Percentiles rank a stretch among this genome's conserved stretches.
These are phyloP conservation scores for Sebastes iracundus DNA, from an alignment of 2,797 vertebrate species.

Conservation along the genomic window DNA sequence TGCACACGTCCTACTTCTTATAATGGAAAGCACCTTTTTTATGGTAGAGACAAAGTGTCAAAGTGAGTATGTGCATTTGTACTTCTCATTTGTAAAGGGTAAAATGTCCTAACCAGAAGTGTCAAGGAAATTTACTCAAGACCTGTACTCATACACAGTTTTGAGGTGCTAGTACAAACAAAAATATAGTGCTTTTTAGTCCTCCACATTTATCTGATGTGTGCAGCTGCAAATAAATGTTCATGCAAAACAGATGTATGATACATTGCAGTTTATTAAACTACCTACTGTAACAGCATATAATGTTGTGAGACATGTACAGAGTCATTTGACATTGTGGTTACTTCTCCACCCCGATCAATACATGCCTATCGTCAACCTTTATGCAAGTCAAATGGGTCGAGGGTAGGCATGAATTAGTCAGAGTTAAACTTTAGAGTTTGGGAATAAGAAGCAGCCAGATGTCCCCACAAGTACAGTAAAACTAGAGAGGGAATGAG, in stretches of 20 bases:
- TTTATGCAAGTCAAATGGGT: background rate
- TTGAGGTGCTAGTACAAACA: background rate
- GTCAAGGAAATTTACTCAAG: background rate
- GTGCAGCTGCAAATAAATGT: background rate
- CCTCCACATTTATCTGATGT: background rate
- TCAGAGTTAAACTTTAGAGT: background rate
- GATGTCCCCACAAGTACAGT: background rate
- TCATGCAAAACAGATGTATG: background rate
- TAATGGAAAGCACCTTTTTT: slow-evolving; percentile 38
- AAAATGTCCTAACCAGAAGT: background rate
- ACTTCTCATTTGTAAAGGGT: background rate
- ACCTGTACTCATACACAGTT: background rate
- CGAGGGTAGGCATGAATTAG: background rate
- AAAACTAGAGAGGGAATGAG: background rate
- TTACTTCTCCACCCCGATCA: background rate
- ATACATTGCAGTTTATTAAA: background rate
- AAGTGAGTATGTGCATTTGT: background rate
- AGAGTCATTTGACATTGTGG: background rate
- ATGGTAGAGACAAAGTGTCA: background rate
- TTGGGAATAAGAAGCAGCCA: background rate
- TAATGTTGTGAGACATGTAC: background rate
- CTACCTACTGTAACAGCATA: background rate
- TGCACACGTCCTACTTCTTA: slow-evolving; percentile 1
- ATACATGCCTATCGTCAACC: background rate
- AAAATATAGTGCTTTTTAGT: background rate